A percentile compares a stretch with the other conserved stretches of the same genome.
phyloP scores from a whole-genome alignment of 2,113 vertebrate genomes.

The Eolophus roseicapilla region DNA sequence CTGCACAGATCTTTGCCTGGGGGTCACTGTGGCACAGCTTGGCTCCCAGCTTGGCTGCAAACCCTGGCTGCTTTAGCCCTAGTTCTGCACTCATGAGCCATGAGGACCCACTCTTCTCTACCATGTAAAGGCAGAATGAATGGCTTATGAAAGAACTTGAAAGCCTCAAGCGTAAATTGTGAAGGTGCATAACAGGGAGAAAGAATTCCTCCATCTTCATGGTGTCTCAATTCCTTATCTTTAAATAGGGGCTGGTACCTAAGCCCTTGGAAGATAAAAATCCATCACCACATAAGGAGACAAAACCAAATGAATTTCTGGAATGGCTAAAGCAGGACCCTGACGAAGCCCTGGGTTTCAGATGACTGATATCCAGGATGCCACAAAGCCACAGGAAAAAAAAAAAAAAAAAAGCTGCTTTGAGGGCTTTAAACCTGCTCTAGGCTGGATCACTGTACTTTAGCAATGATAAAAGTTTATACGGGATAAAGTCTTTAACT shows the following conservation, averaged over 20 bases:
- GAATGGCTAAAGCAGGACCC: not conserved
- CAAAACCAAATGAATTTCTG: not conserved
- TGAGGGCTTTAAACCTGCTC: not conserved
- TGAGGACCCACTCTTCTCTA: fast-evolving
- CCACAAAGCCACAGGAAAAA: not conserved
- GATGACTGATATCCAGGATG: not conserved
- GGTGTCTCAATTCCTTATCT: not conserved
- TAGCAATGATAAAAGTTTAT: not conserved
- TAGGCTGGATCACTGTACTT: not conserved
- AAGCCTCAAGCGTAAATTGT: not conserved
- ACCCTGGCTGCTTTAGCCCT: not conserved
- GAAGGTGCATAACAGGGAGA: not conserved
- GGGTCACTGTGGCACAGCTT: not conserved
- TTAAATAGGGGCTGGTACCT: not conserved
- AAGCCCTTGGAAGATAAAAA: not conserved
- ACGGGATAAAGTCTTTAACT: not conserved
- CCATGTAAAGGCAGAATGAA: fast-evolving
- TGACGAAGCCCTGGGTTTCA: not conserved
- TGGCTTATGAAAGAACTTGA: not conserved
- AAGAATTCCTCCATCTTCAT: not conserved
- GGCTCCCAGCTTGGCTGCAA: no score
- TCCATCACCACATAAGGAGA: not conserved
- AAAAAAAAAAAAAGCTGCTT: not conserved
- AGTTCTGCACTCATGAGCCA: fast-evolving
- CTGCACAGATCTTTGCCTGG: not conserved